Evolutionary conservation across 2,797 vertebrate species (phyloP).

Genomic region (Kryptopterus vitreolus): DNA sequence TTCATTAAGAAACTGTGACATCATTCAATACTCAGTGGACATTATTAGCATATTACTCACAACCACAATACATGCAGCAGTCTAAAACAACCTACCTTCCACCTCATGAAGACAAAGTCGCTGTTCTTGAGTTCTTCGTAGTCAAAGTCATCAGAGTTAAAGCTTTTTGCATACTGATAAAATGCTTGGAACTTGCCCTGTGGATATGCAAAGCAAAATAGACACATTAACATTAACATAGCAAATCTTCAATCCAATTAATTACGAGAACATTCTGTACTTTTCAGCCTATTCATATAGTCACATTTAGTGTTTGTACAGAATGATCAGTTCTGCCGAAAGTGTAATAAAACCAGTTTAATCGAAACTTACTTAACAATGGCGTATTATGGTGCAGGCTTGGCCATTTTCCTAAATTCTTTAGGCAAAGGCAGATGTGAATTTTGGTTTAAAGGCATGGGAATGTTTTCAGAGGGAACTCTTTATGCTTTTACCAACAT

Average conservation of each 20-base stretch:
- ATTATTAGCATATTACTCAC: background rate
- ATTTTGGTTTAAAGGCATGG: background rate
- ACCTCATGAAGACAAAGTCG: conserved; percentile 98
- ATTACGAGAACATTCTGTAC: background rate
- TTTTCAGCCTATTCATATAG: background rate
- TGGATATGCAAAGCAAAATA: background rate
- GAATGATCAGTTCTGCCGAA: background rate
- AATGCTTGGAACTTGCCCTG: conserved; percentile 98
- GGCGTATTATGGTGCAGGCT: background rate
- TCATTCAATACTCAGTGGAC: background rate
- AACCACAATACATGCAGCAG: background rate
- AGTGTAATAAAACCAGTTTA: background rate
- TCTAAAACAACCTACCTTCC: conserved; percentile 87
- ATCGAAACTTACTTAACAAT: background rate
- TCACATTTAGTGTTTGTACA: background rate
- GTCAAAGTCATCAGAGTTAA: conserved; percentile 97
- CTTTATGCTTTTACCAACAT: background rate
- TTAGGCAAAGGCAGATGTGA: background rate
- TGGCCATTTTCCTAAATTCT: background rate
- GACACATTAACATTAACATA: background rate
- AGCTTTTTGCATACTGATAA: conserved; percentile 97
- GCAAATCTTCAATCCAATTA: too few species aligned
- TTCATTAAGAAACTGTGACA: background rate
- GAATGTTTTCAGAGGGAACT: background rate
- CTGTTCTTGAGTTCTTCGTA: conserved; percentile 94